phyloP scores from a whole-genome alignment of 2,113 vertebrate genomes.

The Hemicordylus capensis region DNA sequence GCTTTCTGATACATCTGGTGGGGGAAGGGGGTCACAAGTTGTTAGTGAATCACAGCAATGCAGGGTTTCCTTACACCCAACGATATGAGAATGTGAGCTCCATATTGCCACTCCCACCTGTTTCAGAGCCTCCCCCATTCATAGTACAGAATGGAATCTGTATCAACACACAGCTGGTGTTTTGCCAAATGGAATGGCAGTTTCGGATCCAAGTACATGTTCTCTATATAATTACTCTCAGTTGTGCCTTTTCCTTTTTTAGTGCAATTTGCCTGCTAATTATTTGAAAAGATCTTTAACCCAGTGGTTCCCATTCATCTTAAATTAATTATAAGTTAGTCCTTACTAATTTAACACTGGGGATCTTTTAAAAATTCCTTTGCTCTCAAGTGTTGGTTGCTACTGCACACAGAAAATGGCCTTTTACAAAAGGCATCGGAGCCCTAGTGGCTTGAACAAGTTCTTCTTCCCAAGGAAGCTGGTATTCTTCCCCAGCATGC shows the following conservation, averaged over 20 bases:
- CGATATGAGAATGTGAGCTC: background rate
- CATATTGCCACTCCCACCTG: background rate
- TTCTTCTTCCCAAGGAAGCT: background rate
- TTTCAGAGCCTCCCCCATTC: background rate
- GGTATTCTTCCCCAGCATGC: background rate
- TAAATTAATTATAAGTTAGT: conserved; percentile 67
- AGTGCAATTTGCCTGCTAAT: conserved; percentile 66
- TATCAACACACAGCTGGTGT: conserved; percentile 39
- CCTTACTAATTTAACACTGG: conserved; percentile 52
- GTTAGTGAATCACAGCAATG: background rate
- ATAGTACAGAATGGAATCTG: background rate
- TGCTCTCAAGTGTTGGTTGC: conserved; percentile 20
- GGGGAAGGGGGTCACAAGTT: background rate
- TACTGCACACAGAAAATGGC: background rate
- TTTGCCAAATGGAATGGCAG: conserved; percentile 47
- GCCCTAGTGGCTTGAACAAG: background rate
- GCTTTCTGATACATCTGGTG: background rate
- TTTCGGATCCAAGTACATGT: conserved; percentile 47
- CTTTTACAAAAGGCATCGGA: background rate
- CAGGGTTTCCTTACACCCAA: background rate
- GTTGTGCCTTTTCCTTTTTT: conserved; percentile 33
- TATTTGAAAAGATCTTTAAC: conserved; percentile 56
- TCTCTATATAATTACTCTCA: conserved; percentile 63
- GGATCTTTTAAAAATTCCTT: background rate
- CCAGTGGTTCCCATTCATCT: conserved; percentile 59